Evolutionary conservation across 1,140 invertebrate genomes (phyloP).

Genomic region (Drosophila fuyamai): DNA sequence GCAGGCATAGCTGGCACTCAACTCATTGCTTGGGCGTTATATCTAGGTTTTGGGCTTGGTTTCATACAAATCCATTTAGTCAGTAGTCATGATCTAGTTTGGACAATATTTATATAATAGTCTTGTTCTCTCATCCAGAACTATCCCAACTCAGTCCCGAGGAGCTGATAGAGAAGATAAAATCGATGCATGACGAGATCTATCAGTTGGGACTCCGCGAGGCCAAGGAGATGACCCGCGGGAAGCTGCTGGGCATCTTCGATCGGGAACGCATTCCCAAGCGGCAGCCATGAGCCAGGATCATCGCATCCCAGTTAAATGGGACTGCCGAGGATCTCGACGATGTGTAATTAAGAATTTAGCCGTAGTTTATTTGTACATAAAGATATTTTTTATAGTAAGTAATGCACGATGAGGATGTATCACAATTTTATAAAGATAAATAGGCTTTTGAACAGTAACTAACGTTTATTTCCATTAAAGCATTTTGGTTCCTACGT

Average conservation of each 20-base stretch:
- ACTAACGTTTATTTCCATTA: slow-evolving; percentile 67
- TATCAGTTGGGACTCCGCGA: slow-evolving; percentile 97
- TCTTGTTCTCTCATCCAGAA: slow-evolving; percentile 86
- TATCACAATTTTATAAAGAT: not conserved
- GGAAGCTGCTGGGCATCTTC: slow-evolving; percentile 96
- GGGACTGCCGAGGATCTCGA: slow-evolving; percentile 3
- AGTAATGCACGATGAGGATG: not conserved
- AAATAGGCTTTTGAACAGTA: slow-evolving; percentile 41
- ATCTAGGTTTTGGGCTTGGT: no score
- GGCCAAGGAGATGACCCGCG: slow-evolving; percentile 97
- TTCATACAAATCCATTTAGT: no score
- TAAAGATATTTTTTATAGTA: slow-evolving; percentile 19
- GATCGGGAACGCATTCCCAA: slow-evolving; percentile 63
- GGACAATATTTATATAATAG: no score
- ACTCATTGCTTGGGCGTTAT: not conserved
- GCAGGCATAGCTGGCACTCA: not conserved
- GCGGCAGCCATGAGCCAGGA: slow-evolving; percentile 15
- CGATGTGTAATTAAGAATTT: not conserved
- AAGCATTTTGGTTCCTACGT: slow-evolving; percentile 44
- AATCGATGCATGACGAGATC: slow-evolving; percentile 95
- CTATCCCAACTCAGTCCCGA: slow-evolving; percentile 92
- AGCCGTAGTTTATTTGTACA: slow-evolving; percentile 11
- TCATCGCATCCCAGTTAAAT: not conserved
- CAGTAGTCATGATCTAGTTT: no score
- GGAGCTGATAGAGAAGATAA: slow-evolving; percentile 95